phyloP scores from a whole-genome alignment of 2,888 invertebrate genomes.

The Lithodes maja region DNA sequence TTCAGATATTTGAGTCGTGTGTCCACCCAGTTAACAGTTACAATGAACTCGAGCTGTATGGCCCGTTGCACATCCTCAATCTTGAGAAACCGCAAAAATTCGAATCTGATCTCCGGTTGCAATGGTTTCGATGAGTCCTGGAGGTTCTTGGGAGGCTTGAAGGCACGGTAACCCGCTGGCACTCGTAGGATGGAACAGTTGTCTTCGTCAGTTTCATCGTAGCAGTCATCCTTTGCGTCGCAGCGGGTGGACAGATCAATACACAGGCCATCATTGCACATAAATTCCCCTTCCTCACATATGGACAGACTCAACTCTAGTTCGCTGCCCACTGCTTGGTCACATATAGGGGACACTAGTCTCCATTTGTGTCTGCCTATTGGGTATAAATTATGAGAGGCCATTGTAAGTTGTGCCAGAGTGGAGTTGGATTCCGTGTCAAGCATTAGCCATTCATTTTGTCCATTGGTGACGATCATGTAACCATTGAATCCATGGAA shows the following conservation, averaged over 20 bases:
- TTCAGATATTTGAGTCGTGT: conserved; percentile 36
- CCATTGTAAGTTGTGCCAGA: conserved; percentile 26
- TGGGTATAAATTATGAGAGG: conserved; percentile 35
- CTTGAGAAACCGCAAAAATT: conserved; percentile 42
- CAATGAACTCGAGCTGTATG: conserved; percentile 41
- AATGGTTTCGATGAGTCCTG: conserved; percentile 7
- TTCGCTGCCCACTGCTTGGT: not conserved
- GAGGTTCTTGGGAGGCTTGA: conserved; percentile 29
- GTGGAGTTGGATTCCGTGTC: conserved; percentile 11
- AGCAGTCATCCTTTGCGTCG: conserved; percentile 49
- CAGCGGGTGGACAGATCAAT: conserved; percentile 39
- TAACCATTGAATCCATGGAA: conserved; percentile 54
- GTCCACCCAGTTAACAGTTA: conserved; percentile 38
- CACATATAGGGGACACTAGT: conserved; percentile 14
- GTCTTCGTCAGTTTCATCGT: conserved; percentile 56
- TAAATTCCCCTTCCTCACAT: conserved; percentile 43
- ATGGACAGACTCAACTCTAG: conserved; percentile 42
- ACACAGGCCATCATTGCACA: conserved; percentile 52
- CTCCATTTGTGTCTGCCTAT: conserved; percentile 50
- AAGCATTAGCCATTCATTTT: conserved; percentile 28
- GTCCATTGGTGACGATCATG: conserved; percentile 23
- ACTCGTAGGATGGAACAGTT: conserved; percentile 29
- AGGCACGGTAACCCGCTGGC: conserved; percentile 30
- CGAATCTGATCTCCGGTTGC: conserved; percentile 22
- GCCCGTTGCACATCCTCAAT: conserved; percentile 46